A percentile compares a stretch with the other conserved stretches of the same genome.
phyloP scores from a whole-genome alignment of 2,113 vertebrate genomes.

The Strigops habroptila region DNA sequence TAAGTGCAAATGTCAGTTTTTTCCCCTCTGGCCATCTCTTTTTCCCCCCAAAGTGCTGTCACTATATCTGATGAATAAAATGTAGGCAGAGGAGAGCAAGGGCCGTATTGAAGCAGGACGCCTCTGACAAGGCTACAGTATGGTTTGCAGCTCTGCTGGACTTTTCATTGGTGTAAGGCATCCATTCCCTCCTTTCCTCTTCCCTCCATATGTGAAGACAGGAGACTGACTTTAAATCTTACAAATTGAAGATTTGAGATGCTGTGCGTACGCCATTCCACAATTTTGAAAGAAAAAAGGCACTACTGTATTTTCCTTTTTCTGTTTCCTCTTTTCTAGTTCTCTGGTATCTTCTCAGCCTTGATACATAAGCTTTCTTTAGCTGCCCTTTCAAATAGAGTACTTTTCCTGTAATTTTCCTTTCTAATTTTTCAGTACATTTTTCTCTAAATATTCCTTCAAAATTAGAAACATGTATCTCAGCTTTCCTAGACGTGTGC shows the following conservation, averaged over 20 bases:
- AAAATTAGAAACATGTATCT: not conserved
- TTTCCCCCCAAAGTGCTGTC: not conserved
- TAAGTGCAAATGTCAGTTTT: not conserved
- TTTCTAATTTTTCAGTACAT: not conserved
- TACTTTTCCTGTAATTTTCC: not conserved
- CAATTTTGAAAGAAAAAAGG: not conserved
- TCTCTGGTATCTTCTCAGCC: not conserved
- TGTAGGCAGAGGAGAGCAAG: not conserved
- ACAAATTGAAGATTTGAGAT: not conserved
- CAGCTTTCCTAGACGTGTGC: not conserved
- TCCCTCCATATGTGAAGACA: not conserved
- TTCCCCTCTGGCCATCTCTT: not conserved
- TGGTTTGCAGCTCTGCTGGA: not conserved
- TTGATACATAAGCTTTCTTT: not conserved
- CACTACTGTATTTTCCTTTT: not conserved
- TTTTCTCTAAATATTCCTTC: not conserved
- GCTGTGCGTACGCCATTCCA: not conserved
- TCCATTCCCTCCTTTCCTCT: not conserved
- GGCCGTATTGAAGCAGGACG: fast-evolving
- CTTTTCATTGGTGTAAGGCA: not conserved
- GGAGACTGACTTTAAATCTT: not conserved
- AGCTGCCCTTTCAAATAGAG: not conserved
- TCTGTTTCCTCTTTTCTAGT: not conserved
- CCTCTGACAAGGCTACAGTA: not conserved
- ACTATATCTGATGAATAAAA: not conserved